Conservation (phyloP, 2,888 invertebrate species). For the Trachelus iudaicus region DNA sequence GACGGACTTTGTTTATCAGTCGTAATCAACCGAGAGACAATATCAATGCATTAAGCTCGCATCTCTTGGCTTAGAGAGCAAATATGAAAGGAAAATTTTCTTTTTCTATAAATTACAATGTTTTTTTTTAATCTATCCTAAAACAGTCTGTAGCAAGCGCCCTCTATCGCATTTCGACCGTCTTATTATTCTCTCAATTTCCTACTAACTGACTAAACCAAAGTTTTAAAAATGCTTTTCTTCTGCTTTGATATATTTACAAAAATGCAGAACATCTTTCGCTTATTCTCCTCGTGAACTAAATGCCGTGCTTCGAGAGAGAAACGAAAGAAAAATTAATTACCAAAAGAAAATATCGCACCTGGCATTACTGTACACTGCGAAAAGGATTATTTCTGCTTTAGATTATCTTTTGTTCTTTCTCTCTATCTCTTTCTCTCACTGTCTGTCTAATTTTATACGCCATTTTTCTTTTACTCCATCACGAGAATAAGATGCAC, state of each 20-base stretch:
- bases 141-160: constrained; percentile 52
- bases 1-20: neutral
- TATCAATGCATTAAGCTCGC: neutral
- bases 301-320: neutral
- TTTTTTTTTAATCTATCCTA: constrained; percentile 42
- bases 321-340: neutral
- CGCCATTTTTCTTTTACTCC: neutral
- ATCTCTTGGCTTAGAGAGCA: neutral
- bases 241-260: neutral
- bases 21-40: neutral
- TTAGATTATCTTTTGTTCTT: neutral
- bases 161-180: constrained; percentile 35
- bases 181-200: constrained; percentile 6
- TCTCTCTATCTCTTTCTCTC: neutral
- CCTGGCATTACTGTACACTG: neutral
- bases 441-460: neutral
- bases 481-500: neutral
- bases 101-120: constrained; percentile 30
- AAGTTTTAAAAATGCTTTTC: neutral
- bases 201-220: neutral
- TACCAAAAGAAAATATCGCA: neutral
- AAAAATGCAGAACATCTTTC: neutral
- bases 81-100: neutral
- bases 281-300: neutral
- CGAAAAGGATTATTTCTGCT: neutral